Evolutionary conservation across 1,140 invertebrate species (phyloP).

Genomic region (Ceratina japonica): DNA sequence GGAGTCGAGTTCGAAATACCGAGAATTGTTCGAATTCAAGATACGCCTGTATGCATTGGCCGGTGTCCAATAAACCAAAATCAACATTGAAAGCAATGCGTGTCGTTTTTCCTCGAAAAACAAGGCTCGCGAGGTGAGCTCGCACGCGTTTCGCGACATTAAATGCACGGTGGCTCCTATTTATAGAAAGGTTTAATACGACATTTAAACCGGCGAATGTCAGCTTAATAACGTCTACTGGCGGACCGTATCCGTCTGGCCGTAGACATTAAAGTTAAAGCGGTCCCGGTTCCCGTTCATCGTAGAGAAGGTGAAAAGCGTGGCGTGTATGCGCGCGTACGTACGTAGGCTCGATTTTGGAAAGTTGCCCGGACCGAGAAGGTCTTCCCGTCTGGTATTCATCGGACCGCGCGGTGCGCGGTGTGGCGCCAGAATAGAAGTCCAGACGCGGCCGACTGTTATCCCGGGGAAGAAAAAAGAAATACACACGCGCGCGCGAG

Average conservation of each 20-base stretch:
- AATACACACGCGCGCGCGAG: constrained; percentile 5
- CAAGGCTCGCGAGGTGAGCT: neutral
- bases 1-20: neutral
- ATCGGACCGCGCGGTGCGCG: constrained; percentile 18
- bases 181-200: constrained; percentile 1
- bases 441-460: neutral
- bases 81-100: neutral
- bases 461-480: constrained; percentile 15
- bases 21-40: neutral
- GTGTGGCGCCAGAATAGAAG: constrained; percentile 48
- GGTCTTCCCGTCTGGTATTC: constrained; percentile 44
- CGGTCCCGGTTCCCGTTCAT: neutral
- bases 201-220: constrained; percentile 24
- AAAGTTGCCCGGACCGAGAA: constrained; percentile 52
- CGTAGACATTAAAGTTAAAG: neutral
- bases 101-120: neutral
- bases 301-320: constrained; percentile 18
- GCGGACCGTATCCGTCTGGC: neutral
- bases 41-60: constrained; percentile 1
- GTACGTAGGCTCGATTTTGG: constrained; percentile 42
- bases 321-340: no score
- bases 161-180: neutral
- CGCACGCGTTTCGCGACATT: constrained; percentile 12
- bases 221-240: constrained; percentile 1
- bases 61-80: neutral